Conservation (phyloP, 1,140 invertebrate genomes). For the Cecropterus lyciades region DNA sequence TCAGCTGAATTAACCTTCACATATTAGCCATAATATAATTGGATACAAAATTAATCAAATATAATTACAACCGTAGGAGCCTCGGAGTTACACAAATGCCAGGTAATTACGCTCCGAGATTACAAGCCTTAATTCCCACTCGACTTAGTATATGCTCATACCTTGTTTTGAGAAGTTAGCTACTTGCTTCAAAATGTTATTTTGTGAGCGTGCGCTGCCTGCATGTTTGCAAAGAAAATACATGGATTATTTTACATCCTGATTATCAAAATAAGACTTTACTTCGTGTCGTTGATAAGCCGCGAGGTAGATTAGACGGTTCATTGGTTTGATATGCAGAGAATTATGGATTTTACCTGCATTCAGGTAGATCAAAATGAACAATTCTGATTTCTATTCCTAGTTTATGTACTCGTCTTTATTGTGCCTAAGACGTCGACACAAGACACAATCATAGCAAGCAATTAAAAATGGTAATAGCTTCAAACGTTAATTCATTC, state of each 20-base stretch:
- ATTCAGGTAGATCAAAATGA: no score
- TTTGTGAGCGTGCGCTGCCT: conserved; percentile 6
- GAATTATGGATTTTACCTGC: no score
- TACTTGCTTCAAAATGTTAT: conserved; percentile 18
- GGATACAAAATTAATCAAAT: conserved; percentile 20
- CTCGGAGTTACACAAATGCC: conserved; percentile 22
- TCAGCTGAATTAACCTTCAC: background rate
- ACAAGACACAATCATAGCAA: no score
- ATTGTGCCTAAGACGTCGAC: no score
- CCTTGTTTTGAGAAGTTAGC: conserved; percentile 15
- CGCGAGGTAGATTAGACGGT: no score
- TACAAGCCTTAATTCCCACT: conserved; percentile 21
- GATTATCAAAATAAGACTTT: background rate
- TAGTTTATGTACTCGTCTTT: no score
- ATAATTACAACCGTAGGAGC: conserved; percentile 12
- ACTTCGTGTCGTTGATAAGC: no score
- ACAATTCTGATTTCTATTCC: no score
- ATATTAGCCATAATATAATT: conserved; percentile 2
- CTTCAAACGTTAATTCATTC: no score
- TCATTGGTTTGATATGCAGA: no score
- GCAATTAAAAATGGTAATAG: no score
- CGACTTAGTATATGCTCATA: conserved; percentile 14
- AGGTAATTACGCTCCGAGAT: conserved; percentile 31
- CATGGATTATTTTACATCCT: background rate
- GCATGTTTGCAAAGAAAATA: background rate